Conservation (phyloP, 2,888 invertebrate genomes). For the Polydrusus pterygomalis region DNA sequence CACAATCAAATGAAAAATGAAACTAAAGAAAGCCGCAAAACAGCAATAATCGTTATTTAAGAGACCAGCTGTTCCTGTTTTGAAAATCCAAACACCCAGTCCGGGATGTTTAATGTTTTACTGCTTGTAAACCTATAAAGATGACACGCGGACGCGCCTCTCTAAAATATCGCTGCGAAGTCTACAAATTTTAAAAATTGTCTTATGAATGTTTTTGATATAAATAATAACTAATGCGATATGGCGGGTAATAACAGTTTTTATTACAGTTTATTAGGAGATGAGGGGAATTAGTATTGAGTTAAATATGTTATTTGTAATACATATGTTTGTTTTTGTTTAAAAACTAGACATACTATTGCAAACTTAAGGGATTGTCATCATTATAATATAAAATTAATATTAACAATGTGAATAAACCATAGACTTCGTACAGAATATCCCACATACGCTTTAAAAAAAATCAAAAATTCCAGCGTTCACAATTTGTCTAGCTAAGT, state of each 20-base stretch:
- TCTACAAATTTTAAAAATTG: constrained; percentile 1
- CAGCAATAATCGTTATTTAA: constrained; percentile 20
- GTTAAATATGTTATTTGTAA: too few species aligned
- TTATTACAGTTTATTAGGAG: too few species aligned
- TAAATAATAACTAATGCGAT: neutral
- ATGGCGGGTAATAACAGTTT: too few species aligned
- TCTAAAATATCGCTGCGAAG: neutral
- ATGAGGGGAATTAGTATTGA: neutral
- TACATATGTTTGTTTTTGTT: too few species aligned
- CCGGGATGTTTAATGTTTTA: constrained; percentile 21
- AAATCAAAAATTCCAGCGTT: too few species aligned
- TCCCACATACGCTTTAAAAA: too few species aligned
- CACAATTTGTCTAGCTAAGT: too few species aligned
- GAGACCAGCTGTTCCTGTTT: constrained; percentile 11
- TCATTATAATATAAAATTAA: too few species aligned
- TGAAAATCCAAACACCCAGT: constrained; percentile 7
- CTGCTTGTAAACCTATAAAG: constrained; percentile 18
- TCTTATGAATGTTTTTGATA: neutral
- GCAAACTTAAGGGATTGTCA: too few species aligned
- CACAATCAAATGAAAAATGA: constrained; percentile 11
- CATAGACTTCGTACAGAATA: too few species aligned
- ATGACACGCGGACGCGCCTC: constrained; percentile 13
- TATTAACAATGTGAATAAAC: too few species aligned
- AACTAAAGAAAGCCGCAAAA: neutral
- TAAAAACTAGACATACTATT: too few species aligned